Base-by-base conservation (phyloP, 2,797 vertebrate genomes). In the Saxicola maurus region DNA sequence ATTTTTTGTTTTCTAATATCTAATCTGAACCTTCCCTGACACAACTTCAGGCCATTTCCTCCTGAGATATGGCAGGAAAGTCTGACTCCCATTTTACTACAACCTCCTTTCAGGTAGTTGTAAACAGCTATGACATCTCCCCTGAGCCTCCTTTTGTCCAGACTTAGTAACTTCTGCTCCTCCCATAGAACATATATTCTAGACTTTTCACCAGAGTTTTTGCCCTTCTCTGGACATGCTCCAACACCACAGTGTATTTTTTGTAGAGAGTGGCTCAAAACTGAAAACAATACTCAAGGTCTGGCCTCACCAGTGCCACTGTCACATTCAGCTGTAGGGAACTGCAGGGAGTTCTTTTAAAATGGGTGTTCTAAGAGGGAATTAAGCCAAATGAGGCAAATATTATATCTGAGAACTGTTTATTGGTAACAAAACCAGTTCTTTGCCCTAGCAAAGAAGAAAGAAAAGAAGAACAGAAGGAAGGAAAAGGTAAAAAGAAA, bases 311-410 rank as follows among this genome's bases (percentile, higher is more conserved):
- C 10, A 24, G 10, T 1, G 0, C 10, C 19, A 24, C 11, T 25
- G 35, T 40, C 0, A 0, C 6, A 2, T 30, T 64, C 20, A 0
- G 0, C 20, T 48, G 25, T 6, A 28, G 40, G 28, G 4, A 55
- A 13, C 24, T 10, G 12, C 0, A 2, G 14, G 6, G 5, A 24
- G 9, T 13, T 40, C 16, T 33, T 55, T 55, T 33, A 48, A 48
- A 62, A 33, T 0, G 0, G 19, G 20, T 25, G 9, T 24, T 64
- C 30, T 30, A 24, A 45, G 3, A 48, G 0, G 3, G 13, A 40
- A 64, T 40, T 40, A 33, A 56, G 30, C 2, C 25, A 56, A 48
- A 48, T 0, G 1, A 48, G 9, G 9, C 1, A 42, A 56, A 33
- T 19, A 33, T 19, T 55, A 7, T 48, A 40, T 55, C 35, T 62